Percentiles rank a stretch among this genome's conserved stretches.
Evolutionary conservation across 1,140 invertebrate species (phyloP).

Genomic region (Hylyphantes graminicola): DNA sequence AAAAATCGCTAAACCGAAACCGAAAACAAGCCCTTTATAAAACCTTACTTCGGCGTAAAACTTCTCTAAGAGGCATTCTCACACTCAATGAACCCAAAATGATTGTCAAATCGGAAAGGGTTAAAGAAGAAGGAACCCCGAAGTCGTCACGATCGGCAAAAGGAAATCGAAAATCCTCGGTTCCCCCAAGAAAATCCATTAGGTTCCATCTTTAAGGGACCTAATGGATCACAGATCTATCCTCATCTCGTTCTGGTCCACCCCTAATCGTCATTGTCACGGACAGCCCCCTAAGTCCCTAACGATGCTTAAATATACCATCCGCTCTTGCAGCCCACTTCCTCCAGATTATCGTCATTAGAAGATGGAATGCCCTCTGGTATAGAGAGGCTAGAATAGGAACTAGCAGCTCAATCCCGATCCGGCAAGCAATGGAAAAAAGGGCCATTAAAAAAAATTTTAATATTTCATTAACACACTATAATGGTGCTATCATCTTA

Average conservation of each 20-base stretch:
- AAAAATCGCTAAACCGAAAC: too few species aligned
- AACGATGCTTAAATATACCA: conserved; percentile 58
- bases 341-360: conserved; percentile 31
- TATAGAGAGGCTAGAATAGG: too few species aligned
- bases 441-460: too few species aligned
- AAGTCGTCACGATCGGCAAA: conserved; percentile 45
- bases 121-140: not conserved
- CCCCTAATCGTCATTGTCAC: conserved; percentile 54
- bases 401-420: too few species aligned
- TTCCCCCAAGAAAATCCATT: conserved; percentile 34
- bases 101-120: conserved; percentile 37
- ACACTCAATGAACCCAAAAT: not conserved
- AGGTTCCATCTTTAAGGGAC: conserved; percentile 10
- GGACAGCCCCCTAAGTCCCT: conserved; percentile 28
- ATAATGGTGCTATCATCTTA: too few species aligned
- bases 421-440: too few species aligned
- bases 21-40: too few species aligned
- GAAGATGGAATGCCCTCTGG: conserved; percentile 2
- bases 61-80: too few species aligned
- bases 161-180: conserved; percentile 49
- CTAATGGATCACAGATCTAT: conserved; percentile 54
- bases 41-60: too few species aligned
- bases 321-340: conserved; percentile 11
- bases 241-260: not conserved
- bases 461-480: too few species aligned